Evolutionary conservation across 2,797 vertebrate species (phyloP).

Genomic region (Aquila chrysaetos): DNA sequence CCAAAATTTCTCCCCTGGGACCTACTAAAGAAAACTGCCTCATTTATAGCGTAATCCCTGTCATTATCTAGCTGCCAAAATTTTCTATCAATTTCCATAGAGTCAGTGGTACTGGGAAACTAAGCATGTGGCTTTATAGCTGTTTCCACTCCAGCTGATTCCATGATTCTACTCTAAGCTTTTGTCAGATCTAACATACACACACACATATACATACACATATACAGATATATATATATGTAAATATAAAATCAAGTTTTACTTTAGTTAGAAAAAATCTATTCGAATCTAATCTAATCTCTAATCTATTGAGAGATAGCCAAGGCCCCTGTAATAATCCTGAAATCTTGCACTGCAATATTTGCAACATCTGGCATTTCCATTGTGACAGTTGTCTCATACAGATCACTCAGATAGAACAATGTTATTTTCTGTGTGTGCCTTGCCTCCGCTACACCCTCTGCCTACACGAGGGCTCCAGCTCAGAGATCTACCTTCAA

Average conservation of each 20-base stretch:
- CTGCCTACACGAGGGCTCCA: background rate
- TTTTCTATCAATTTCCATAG: background rate
- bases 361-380: background rate
- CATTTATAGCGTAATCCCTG: background rate
- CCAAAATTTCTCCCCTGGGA: background rate
- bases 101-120: background rate
- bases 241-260: background rate
- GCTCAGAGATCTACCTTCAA: background rate
- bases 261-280: background rate
- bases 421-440: background rate
- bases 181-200: background rate
- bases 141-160: background rate
- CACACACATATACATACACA: fast-evolving
- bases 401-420: background rate
- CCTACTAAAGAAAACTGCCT: background rate
- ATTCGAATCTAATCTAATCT: background rate
- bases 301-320: background rate
- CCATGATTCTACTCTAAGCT: background rate
- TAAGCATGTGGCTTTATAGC: background rate
- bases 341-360: background rate
- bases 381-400: background rate
- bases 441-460: background rate
- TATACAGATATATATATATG: background rate
- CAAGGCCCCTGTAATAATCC: background rate
- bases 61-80: background rate